A percentile compares a stretch with the other conserved stretches of the same genome.
These are phyloP conservation scores for Thalassophryne amazonica DNA, from an alignment of 2,797 vertebrate genomes.

Conservation along the genomic window DNA sequence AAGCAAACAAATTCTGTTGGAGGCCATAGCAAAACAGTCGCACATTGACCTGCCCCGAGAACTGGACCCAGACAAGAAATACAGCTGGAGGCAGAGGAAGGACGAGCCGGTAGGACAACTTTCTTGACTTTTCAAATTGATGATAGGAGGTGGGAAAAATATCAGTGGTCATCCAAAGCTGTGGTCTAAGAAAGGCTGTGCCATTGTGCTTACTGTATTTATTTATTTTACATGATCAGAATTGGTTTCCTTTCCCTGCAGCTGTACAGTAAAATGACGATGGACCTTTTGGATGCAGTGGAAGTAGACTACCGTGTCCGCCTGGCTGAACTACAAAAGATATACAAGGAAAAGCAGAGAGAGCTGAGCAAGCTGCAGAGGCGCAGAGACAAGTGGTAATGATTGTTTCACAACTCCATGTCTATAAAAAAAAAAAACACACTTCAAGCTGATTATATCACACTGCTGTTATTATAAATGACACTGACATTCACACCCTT, in stretches of 20 bases:
- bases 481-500: neutral
- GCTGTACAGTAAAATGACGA: conserved; percentile 88
- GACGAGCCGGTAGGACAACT: conserved; percentile 85
- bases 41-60: conserved; percentile 88
- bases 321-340: conserved; percentile 91
- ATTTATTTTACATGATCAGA: neutral
- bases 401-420: neutral
- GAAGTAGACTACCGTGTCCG: conserved; percentile 93
- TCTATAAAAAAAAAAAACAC: neutral
- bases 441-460: neutral
- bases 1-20: conserved; percentile 90
- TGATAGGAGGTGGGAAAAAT: neutral
- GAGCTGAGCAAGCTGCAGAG: conserved; percentile 92
- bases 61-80: conserved; percentile 92
- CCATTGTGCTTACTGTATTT: neutral
- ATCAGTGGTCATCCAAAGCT: neutral
- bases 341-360: conserved; percentile 93
- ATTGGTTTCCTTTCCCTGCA: conserved; percentile 36
- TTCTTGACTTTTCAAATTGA: neutral
- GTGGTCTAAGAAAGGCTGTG: neutral
- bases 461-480: neutral
- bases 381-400: conserved; percentile 90
- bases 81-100: conserved; percentile 98
- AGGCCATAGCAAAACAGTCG: conserved; percentile 87
- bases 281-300: conserved; percentile 87